Base-by-base conservation (phyloP, 2,113 vertebrate genomes). In the Brachionichthys hirsutus region DNA sequence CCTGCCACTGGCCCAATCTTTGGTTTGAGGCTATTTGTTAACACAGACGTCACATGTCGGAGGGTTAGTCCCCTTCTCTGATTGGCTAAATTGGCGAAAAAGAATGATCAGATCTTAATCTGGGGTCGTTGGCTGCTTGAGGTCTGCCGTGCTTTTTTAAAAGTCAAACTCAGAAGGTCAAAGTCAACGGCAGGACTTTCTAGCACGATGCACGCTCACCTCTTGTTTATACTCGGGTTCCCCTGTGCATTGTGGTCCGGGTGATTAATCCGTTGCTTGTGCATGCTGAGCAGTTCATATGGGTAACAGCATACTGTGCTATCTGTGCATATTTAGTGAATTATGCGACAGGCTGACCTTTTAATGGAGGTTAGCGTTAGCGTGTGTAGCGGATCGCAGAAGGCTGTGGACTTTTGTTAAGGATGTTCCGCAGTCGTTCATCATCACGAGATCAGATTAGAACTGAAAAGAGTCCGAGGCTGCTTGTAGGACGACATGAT, bases 381-480 rank as follows among this genome's bases (percentile, higher is more conserved):
- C 41, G 70, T 64, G 57, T 34, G 35, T 30, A 17, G 22, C 2
- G 20, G 14, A n/a, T 12, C 50, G 58, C 67, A 72, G 50, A 49
- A 38, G 13, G 34, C 49, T 50, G 45, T 40, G 55, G 56, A 54
- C 55, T 7, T 75, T 61, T 55, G 61, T 62, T 24, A 4, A 30
- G 38, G 44, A 40, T 22, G n/a, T 24, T 62, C 43, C 44, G 51
- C 50, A 34, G 7, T 65, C 77, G 82, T 85, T 54, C 18, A 66
- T 86, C 75, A 82, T 73, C 30, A 45, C 43, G 45, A 60, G 53
- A 56, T 61, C 47, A 78, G 74, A 69, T 86, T 81, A 78, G 75
- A 40, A 51, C 60, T 88, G 84, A 85, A 80, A n/a, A 9, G 15
- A 58, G 50, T 72, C 84, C 85, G 79, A 59, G 50, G 51, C 48